Conservation (phyloP, 2,113 vertebrate genomes). For the Limnothrissa miodon region DNA sequence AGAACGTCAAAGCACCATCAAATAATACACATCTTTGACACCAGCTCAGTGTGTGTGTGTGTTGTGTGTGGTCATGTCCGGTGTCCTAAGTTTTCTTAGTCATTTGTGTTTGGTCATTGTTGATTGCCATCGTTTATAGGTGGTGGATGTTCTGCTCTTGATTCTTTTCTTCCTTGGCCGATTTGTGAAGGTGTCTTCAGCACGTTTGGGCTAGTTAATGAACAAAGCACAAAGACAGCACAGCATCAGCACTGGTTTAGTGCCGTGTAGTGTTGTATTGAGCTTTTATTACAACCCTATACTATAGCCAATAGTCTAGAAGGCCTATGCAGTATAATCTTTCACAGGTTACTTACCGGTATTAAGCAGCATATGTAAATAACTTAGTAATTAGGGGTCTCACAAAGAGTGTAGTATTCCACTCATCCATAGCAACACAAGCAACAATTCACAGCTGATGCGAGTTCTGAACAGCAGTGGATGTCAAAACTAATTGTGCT, state of each 20-base stretch:
- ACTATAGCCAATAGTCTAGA: background rate
- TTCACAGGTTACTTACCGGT: no score
- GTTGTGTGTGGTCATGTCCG: background rate
- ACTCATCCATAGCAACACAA: no score
- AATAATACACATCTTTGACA: background rate
- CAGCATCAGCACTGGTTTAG: background rate
- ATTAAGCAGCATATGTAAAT: no score
- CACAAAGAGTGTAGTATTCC: no score
- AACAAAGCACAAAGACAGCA: background rate
- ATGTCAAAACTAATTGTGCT: background rate
- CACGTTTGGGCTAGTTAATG: background rate
- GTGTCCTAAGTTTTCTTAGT: background rate
- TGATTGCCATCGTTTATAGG: background rate
- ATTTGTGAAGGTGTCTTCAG: background rate
- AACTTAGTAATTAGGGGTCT: no score
- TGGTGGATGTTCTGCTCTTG: background rate
- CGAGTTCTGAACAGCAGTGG: background rate
- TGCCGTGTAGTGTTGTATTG: background rate
- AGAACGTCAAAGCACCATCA: constrained; percentile 4
- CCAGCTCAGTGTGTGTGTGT: background rate
- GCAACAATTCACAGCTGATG: no score
- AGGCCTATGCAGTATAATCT: no score
- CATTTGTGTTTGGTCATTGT: background rate
- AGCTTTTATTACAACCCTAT: background rate
- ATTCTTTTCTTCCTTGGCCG: background rate